phyloP scores from a whole-genome alignment of 2,113 vertebrate genomes.

The Mastomys coucha region DNA sequence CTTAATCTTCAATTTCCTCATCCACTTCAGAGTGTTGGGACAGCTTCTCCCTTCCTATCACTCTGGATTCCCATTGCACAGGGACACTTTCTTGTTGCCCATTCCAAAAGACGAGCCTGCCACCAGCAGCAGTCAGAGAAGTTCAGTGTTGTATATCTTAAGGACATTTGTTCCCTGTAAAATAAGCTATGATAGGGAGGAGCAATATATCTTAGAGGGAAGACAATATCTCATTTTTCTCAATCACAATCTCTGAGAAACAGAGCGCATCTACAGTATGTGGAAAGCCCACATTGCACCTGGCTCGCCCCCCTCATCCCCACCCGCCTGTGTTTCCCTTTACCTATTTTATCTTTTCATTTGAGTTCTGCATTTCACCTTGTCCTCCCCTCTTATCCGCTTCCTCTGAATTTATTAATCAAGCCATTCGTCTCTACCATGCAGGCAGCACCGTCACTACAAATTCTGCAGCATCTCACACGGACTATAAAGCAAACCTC shows the following conservation, averaged over 20 bases:
- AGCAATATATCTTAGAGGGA: constrained; percentile 54
- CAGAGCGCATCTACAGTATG: not conserved
- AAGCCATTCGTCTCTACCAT: constrained; percentile 80
- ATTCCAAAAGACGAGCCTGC: constrained; percentile 36
- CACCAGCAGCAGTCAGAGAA: not conserved
- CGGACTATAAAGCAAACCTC: constrained; percentile 83
- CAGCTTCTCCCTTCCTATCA: constrained; percentile 22
- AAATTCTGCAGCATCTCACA: constrained; percentile 83
- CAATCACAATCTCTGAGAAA: constrained; percentile 54
- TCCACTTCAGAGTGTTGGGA: constrained; percentile 46
- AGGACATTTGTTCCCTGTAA: constrained; percentile 65
- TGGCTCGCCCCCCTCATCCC: constrained; percentile 21
- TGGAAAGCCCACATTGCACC: not conserved
- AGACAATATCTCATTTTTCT: constrained; percentile 67
- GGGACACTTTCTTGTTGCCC: not conserved
- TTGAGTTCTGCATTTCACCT: constrained; percentile 75
- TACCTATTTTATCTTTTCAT: constrained; percentile 71
- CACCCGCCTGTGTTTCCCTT: constrained; percentile 56
- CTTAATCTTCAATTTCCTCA: constrained; percentile 75
- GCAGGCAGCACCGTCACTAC: constrained; percentile 65
- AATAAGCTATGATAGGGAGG: constrained; percentile 66
- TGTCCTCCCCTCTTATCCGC: constrained; percentile 61
- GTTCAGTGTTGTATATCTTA: constrained; percentile 59
- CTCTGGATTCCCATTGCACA: not conserved
- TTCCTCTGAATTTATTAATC: constrained; percentile 83